Evolutionary conservation across 2,113 vertebrate species (phyloP).

Genomic region (Diphyllodes magnificus): DNA sequence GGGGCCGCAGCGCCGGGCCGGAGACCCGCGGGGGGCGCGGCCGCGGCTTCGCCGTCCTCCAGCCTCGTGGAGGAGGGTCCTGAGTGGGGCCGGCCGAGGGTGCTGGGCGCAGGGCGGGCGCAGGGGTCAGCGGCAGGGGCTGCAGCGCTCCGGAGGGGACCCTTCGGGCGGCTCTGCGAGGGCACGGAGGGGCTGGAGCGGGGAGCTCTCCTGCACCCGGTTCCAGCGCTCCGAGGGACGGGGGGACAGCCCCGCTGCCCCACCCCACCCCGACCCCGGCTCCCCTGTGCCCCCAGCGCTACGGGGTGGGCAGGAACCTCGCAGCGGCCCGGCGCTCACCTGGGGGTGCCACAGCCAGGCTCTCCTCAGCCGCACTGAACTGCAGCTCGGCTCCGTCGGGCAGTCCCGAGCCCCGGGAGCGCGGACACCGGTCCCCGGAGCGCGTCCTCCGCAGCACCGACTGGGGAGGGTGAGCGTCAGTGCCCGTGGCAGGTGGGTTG

Average conservation of each 20-base stretch:
- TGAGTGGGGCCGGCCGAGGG: not conserved
- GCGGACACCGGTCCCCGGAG: constrained; percentile 82
- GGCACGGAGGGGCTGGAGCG: not conserved
- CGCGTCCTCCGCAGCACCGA: constrained; percentile 80
- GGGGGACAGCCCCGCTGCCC: not conserved
- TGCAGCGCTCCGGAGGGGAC: not conserved
- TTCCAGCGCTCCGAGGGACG: not conserved
- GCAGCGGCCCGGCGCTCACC: not conserved
- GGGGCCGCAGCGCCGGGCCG: not conserved
- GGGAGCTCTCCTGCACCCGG: rapidly evolving
- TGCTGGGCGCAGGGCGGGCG: not conserved
- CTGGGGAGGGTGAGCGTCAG: constrained; percentile 25
- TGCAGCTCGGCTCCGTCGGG: constrained; percentile 72
- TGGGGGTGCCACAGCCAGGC: not conserved
- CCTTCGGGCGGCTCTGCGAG: not conserved
- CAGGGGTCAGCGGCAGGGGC: not conserved
- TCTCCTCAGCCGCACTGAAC: not conserved
- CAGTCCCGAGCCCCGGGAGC: constrained; percentile 76
- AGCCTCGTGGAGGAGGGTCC: not conserved
- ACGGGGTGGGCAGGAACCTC: not conserved
- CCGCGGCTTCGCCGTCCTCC: not conserved
- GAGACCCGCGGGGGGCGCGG: not conserved
- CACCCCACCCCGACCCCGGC: not conserved
- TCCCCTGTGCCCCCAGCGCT: not conserved
- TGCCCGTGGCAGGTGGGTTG: rapidly evolving